A percentile compares a stretch with the other conserved stretches of the same genome.
Conservation (phyloP, 30 jellyfish, hydroid and myxozoan species). For the Chrysaora quinquecirrha region DNA sequence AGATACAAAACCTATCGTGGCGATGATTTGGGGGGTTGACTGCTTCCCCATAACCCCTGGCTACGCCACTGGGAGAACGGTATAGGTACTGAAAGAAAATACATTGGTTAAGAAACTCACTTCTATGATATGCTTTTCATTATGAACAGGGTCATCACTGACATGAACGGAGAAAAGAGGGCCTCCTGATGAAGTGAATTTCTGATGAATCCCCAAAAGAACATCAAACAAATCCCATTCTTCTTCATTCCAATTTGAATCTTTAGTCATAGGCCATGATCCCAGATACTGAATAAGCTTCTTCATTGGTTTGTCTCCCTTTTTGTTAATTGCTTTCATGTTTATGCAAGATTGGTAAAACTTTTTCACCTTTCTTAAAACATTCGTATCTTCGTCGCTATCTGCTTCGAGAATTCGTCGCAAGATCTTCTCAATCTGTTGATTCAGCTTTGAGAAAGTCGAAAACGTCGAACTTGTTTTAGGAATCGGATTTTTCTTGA, state of each 20-base stretch:
- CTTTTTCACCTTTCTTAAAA: conserved; percentile 70
- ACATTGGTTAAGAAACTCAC: too few relatives aligned
- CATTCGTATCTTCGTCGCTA: conserved; percentile 55
- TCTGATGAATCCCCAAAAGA: conserved; percentile 73
- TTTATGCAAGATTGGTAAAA: conserved; percentile 88
- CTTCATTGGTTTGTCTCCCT: conserved; percentile 82
- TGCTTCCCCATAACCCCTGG: too few relatives aligned
- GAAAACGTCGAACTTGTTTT: conserved; percentile 96
- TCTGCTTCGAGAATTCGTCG: conserved; percentile 71
- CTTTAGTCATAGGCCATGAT: conserved; percentile 91
- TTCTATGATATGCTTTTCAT: conserved; percentile 90
- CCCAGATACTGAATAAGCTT: conserved; percentile 74
- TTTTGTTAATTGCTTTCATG: conserved; percentile 68
- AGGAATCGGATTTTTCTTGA: conserved; percentile 90
- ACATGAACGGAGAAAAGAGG: conserved; percentile 96
- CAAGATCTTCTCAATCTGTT: conserved; percentile 83
- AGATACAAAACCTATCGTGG: too few relatives aligned
- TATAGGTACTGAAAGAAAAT: too few relatives aligned
- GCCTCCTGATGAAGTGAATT: conserved; percentile 97
- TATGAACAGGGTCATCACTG: conserved; percentile 96
- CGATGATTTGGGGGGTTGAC: too few relatives aligned
- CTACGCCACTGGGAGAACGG: too few relatives aligned
- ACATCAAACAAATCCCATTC: conserved; percentile 73
- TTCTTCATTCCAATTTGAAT: conserved; percentile 62
- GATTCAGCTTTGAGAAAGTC: conserved; percentile 90